phyloP scores from a whole-genome alignment of 1,140 invertebrate species.

The Bombus turneri region DNA sequence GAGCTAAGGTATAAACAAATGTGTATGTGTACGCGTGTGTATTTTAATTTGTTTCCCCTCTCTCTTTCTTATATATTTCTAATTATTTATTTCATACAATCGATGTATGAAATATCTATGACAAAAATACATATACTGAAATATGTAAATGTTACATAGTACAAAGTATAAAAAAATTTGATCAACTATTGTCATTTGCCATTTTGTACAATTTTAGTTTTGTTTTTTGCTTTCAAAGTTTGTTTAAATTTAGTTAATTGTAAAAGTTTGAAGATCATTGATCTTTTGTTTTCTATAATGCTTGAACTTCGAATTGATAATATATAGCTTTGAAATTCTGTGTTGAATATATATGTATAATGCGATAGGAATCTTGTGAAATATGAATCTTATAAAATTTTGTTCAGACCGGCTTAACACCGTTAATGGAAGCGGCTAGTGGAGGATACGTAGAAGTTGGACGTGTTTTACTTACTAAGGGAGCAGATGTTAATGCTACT shows the following conservation, averaged over 20 bases:
- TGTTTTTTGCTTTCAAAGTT: background rate
- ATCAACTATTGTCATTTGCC: background rate
- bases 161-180: background rate
- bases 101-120: background rate
- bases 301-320: background rate
- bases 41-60: background rate
- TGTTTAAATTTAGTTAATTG: background rate
- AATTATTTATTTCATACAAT: background rate
- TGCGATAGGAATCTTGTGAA: background rate
- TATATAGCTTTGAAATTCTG: background rate
- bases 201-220: background rate
- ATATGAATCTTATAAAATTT: constrained; percentile 4
- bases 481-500: constrained; percentile 98
- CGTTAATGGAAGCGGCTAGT: constrained; percentile 99
- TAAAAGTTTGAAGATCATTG: background rate
- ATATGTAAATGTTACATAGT: background rate
- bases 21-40: background rate
- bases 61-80: background rate
- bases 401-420: constrained; percentile 95
- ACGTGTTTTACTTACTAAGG: constrained; percentile 96
- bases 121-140: background rate
- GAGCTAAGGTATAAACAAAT: constrained; percentile 90
- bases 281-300: background rate
- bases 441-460: constrained; percentile 99
- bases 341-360: background rate